Base-by-base conservation (phyloP, 2,113 vertebrate species). In the Halichoerus grypus region DNA sequence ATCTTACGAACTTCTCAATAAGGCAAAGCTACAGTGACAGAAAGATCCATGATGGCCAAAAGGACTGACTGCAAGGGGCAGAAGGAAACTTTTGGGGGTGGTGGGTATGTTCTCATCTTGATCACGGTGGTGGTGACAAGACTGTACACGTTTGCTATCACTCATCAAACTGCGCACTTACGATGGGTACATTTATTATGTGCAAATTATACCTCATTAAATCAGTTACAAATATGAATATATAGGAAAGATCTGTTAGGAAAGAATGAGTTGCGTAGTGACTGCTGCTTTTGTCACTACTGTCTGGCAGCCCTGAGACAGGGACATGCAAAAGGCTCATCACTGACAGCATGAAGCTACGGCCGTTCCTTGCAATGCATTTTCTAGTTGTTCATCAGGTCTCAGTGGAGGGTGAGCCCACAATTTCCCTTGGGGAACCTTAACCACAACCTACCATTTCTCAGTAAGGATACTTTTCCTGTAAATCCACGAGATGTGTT, bases 361-460 rank as follows among this genome's bases (percentile, higher is more conserved):
- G 22, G 84, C 88, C 67, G 24, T 8, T 49, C 67, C 33, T 87
- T 22, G 9, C 36, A 86, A 96, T 4, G 65, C 80, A 79, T 69
- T 96, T 86, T 46, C 33, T 21, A 77, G 65, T n/a, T 90, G 74
- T 59, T 26, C 71, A 59, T n/a, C 77, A n/a, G 72, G 46, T 87
- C 94, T 95, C 94, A 3, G 2, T 1, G 65, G 81, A 96, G 6
- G 85, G 33, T 33, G 81, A 6, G 6, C 88, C 90, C 33, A 57
- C 46, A 7, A 2, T 9, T 65, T 71, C 91, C 90, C 88, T 28
- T 13, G 55, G 81, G 95, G 94, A 95, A 33, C 24, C 28, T 61
- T 72, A 88, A 55, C 94, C 87, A 88, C 96, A 97, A 31, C 72
- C 87, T 76, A 49, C 80, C 39, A 65, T 42, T 92, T 94, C 96